Base-by-base conservation (phyloP, 1,140 invertebrate species). In the Diplogasteroides magnus region DNA sequence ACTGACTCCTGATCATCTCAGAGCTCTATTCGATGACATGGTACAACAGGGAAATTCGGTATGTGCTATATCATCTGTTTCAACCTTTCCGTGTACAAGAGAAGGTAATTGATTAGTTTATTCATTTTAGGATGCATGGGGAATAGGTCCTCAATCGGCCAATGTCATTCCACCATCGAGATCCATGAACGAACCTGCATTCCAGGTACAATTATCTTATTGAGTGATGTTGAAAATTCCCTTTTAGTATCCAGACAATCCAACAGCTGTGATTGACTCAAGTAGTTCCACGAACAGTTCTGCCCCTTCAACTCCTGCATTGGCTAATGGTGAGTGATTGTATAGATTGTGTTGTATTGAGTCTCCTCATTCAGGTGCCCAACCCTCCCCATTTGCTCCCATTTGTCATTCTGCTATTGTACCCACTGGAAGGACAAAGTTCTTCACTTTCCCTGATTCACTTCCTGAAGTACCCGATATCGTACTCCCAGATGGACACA, bases 201-300 rank as follows among this genome's bases (percentile, higher is more conserved):
- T 74, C 59, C 73, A 72, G n/a, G n/a, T n/a, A n/a, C n/a, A n/a
- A n/a, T n/a, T n/a, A n/a, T n/a, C n/a, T n/a, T n/a, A n/a, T n/a
- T n/a, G n/a, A n/a, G n/a, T n/a, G n/a, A n/a, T n/a, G n/a, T n/a
- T n/a, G n/a, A n/a, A n/a, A n/a, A n/a, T n/a, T n/a, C n/a, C n/a
- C n/a, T n/a, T n/a, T n/a, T n/a, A n/a, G 27, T 74, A 63, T 61
- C 69, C 69, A 2, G 61, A 63, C 3, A 61, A 70, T 11, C 19
- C 23, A n/a, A 69, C 62, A 31, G 67, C 62, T 3, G 65, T 67
- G 15, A 59, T 72, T 48, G 73, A 74, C 55, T 67, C 63, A 27
- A 63, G 58, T 1, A 67, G 64, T 61, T 74, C 73, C 3, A 74
- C 73, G 13, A 74, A 74, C 37, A 74, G 73, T 48, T 74, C 73